Percentiles rank a stretch among this genome's conserved stretches.
Evolutionary conservation across 2,113 vertebrate genomes (phyloP).

Genomic region (Daphoenositta chrysoptera): DNA sequence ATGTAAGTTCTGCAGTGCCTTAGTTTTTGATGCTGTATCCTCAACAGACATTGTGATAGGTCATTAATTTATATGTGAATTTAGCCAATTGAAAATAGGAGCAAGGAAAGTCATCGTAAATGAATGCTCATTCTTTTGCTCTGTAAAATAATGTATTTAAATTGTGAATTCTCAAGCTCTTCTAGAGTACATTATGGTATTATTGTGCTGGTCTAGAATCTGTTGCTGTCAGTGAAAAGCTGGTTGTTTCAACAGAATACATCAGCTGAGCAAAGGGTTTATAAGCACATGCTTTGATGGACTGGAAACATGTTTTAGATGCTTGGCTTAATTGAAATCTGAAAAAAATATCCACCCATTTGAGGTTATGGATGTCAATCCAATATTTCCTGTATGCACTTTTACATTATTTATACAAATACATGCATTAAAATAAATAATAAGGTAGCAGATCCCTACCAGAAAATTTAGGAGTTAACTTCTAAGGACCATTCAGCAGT

Average conservation of each 20-base stretch:
- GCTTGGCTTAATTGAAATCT: background rate
- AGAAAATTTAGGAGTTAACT: background rate
- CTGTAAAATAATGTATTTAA: background rate
- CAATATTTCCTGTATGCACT: background rate
- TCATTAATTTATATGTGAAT: slow-evolving; percentile 47
- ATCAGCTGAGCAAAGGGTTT: background rate
- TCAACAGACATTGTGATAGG: slow-evolving; percentile 12
- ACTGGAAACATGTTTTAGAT: background rate
- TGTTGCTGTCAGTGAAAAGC: background rate
- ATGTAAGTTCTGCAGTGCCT: background rate
- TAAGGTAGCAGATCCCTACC: background rate
- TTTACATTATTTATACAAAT: background rate
- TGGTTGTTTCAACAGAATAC: background rate
- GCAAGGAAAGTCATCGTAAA: background rate
- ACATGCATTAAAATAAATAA: background rate
- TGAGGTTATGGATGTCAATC: background rate
- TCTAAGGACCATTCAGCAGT: background rate
- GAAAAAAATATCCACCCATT: background rate
- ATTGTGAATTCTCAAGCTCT: background rate
- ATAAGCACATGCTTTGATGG: background rate
- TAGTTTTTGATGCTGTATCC: background rate
- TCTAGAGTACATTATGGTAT: background rate
- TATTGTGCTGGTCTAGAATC: background rate
- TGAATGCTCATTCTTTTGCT: background rate
- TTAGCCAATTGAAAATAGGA: slow-evolving; percentile 4